Base-by-base conservation (phyloP, 2,888 invertebrate species). In the Polymixis lichenea region DNA sequence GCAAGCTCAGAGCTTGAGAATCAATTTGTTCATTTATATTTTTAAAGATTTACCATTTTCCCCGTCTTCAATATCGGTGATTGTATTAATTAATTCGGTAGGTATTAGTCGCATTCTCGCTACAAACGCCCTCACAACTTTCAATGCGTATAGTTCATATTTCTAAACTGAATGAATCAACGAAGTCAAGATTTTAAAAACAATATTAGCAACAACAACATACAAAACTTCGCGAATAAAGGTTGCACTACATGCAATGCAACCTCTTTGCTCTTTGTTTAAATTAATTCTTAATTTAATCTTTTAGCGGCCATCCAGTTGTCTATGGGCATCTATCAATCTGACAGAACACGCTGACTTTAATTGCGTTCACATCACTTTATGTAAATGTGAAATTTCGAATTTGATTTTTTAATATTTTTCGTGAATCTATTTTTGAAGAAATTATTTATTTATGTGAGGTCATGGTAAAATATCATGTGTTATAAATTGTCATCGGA, bases 391-490 rank as follows among this genome's bases (percentile, higher is more conserved):
- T 87, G 90, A 94, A 95, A 94, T 95, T 96, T 95, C 93, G 93
- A 95, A 94, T 93, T 92, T 90, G 89, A 92, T 95, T 95, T 96
- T 95, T 92, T 92, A 85, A 94, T 93, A 95, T 96, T 96, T 96
- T 95, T 95, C 95, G 93, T 95, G 91, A 89, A 85, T 95, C 94
- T 95, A 95, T 96, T 96, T 96, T 96, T 94, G 95, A 96, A 90
- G 94, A 94, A 94, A 95, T 95, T 95, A 90, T 96, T 95, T 96
- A 95, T 95, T 94, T 93, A 92, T 91, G 91, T 91, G 90, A 86
- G 90, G 93, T 91, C 92, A 96, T 96, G 96, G 93, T 94, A 89
- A 92, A 92, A 91, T 95, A 96, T 95, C 94, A 96, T 96, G 96
- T 95, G 94, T 93, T 92, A 86, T 94, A 94, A 95, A 94, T 93